Conservation (phyloP, 2,113 vertebrate species). For the Gavia stellata region DNA sequence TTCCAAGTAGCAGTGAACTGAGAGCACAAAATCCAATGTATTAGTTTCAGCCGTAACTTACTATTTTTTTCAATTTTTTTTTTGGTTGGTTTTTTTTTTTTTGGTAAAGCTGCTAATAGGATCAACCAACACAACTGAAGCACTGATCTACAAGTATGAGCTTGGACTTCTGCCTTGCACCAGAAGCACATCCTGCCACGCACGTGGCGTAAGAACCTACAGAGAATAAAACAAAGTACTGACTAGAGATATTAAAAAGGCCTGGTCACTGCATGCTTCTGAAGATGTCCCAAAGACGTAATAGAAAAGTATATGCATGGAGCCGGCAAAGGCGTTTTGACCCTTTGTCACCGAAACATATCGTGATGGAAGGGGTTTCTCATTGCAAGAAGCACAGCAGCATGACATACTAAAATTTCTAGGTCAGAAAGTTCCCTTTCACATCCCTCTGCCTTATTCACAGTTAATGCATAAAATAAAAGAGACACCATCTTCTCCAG, state of each 20-base stretch:
- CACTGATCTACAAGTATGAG: not conserved
- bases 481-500: not conserved
- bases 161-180: not conserved
- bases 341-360: not conserved
- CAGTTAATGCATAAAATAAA: not conserved
- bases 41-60: not conserved
- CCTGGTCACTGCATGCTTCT: not conserved
- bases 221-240: not conserved
- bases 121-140: not conserved
- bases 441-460: not conserved
- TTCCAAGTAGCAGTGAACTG: not conserved
- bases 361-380: not conserved
- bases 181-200: not conserved
- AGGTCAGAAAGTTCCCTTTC: not conserved
- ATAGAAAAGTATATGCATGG: not conserved
- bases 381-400: not conserved
- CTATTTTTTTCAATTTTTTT: not conserved
- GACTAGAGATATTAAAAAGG: not conserved
- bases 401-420: not conserved
- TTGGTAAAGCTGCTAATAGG: not conserved
- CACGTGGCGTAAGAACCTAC: not conserved
- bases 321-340: not conserved
- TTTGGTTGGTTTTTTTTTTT: too few relatives aligned
- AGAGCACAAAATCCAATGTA: not conserved
- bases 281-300: not conserved